Evolutionary conservation across 2,113 vertebrate species (phyloP), one percentile per base, ranked within the genome.

Genomic region (Xiphorhynchus elegans): DNA sequence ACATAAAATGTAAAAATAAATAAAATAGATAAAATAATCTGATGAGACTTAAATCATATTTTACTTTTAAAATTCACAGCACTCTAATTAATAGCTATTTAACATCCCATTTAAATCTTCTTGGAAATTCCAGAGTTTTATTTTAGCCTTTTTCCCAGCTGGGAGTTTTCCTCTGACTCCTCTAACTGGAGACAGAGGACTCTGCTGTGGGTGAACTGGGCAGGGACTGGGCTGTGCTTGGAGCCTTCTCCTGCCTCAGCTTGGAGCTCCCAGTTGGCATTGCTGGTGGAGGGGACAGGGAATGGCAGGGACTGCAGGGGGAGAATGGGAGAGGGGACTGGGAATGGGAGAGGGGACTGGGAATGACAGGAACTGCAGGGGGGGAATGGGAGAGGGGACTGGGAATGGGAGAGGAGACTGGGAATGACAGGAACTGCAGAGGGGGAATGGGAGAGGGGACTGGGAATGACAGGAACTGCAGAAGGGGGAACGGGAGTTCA

Each of bases 121-220:
- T 21, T 40, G 29, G 47, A 50, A 64, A 52, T 20, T 23, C n/a
- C 18, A 4, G 6, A 17, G 28, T 70, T 92, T 73, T 56, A 29
- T 33, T 63, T 50, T 39, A 47, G 2, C 44, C 12, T 74, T 92
- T 86, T 64, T 58, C 58, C 62, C 31, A 13, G 5, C 19, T 56
- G 40, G 77, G 82, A 95, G 46, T 88, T 58, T 69, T 64, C 35
- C 55, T 64, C 55, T 56, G 47, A 39, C 73, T 91, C 20, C 74
- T 94, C 85, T 79, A 47, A 81, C 49, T 66, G 91, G 94, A 87
- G 83, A 62, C 84, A 74, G 49, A 55, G 78, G 63, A 52, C 88
- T 75, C 67, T 90, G 40, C 47, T 83, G 89, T 13, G 60, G 17
- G 40, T 40, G 12, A 40, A 40, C 24, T 18, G 11, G 28, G 60